Base-by-base conservation (phyloP, 2,888 invertebrate genomes). In the Argyresthia albistria region DNA sequence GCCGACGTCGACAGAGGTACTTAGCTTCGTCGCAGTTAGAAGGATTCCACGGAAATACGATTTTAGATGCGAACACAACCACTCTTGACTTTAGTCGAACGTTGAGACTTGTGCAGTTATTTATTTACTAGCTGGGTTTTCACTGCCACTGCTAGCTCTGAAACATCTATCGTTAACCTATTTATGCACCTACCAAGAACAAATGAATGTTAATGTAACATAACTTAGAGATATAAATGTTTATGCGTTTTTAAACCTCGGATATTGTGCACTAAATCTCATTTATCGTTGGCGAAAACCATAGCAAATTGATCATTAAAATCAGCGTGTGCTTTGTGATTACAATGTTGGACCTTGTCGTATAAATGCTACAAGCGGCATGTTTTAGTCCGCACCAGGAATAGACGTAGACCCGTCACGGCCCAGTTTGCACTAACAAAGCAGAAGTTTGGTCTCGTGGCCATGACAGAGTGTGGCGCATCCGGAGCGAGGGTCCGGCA, bases 1-100 rank as follows among this genome's bases (percentile, higher is more conserved):
- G 81, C 83, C 82, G 78, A 76, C 46, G 48, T 25, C 81, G 76
- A 71, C 74, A 72, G 78, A 79, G 77, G 79, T 50, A 54, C 82
- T 84, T 80, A 78, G 73, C 79, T 25, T 25, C 25, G 76, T 74
- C 78, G 83, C 80, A 43, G 35, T 84, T 83, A 82, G 84, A 82
- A 80, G 87, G 86, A 84, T 87, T 87, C 87, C 76, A 81, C 83
- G 84, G 83, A 86, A 86, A 86, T 83, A 84, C 84, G 78, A 76
- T 83, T 87, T 84, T 86, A 86, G 81, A 81, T 16, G 51, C 37
- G 12, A 39, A 49, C 49, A 8, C 36, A 11, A 25, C 25, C 25
- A 25, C 25, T 25, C 25, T 25, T 25, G 25, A 25, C 25, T 25
- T 25, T 25, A 25, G 25, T 25, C 25, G 25, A 25, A 25, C 25